Base-by-base conservation (phyloP, 2,888 invertebrate genomes). In the Scaptomyza flava region DNA sequence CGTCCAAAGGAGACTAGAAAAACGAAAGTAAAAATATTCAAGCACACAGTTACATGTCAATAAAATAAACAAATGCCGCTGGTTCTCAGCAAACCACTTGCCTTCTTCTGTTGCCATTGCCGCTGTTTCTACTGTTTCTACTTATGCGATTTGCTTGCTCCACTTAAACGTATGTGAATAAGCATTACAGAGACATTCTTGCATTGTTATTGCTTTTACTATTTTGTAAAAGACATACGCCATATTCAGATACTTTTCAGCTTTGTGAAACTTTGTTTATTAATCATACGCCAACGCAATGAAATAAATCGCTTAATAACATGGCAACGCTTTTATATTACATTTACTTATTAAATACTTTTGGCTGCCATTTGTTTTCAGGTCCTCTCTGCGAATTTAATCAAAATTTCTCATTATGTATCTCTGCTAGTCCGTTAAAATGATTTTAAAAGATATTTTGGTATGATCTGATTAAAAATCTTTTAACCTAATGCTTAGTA, bases 61-160 rank as follows among this genome's bases (percentile, higher is more conserved):
- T 84, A 84, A 84, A 84, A 85, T 80, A 80, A 82, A 84, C 80
- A 85, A 87, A 85, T 85, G 80, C 76, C 81, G 56, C 62, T 83
- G 75, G 62, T 70, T 67, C 68, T 68, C 60, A 20, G 50, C 6
- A 9, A 38, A 11, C 36, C 51, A 27, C 57, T 62, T 63, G 65
- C 42, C 50, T 46, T 62, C 51, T 38, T 14, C 38, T 14, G n/a
- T 1, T 53, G 53, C 36, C 54, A 42, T 34, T 43, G n/a, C 36
- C 27, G 23, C 23, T 23, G 23, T 23, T 23, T 23, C 36, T n/a
- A 11, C 36, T 11, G 14, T 14, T 38, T 34, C 27, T 17, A 65
- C 60, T 45, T 54, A 46, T 41, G 45, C 17, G 38, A 30, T 45
- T 34, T 46, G 23, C 48, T 14, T 33, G 9, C 20, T 23, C 30